phyloP scores from a whole-genome alignment of 2,113 vertebrate species.

The Hirundichthys speculiger region DNA sequence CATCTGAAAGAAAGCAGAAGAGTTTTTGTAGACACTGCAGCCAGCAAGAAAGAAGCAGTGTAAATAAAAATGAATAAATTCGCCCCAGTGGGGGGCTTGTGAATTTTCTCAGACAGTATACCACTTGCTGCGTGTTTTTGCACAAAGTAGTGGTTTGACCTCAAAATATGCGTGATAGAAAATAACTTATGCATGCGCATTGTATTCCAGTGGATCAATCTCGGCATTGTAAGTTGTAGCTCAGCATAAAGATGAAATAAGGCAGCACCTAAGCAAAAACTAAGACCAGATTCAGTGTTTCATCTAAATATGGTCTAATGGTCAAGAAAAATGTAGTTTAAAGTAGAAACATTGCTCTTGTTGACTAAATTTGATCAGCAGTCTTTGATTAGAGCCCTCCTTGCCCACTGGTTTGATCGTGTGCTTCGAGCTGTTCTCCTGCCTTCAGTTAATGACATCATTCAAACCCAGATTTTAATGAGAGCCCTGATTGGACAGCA shows the following conservation, averaged over 20 bases:
- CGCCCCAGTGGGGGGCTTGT: conserved; percentile 17
- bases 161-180: conserved; percentile 25
- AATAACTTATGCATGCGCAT: conserved; percentile 10
- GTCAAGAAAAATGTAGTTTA: conserved; percentile 2
- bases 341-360: conserved; percentile 6
- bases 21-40: conserved; percentile 42
- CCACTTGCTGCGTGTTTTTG: conserved; percentile 16
- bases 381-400: conserved; percentile 25
- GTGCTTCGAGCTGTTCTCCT: conserved; percentile 43
- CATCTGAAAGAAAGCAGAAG: conserved; percentile 18
- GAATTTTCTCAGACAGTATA: conserved; percentile 4
- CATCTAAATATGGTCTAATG: conserved; percentile 7
- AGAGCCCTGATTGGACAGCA: conserved; percentile 60
- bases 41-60: conserved; percentile 39
- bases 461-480: conserved; percentile 52
- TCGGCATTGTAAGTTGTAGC: neutral
- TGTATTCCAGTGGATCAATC: neutral
- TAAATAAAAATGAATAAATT: conserved; percentile 53
- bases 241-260: conserved; percentile 2
- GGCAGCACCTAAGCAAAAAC: conserved; percentile 1
- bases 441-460: conserved; percentile 51
- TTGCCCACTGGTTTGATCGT: conserved; percentile 22
- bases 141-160: conserved; percentile 13
- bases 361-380: conserved; percentile 31
- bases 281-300: neutral